phyloP scores from a whole-genome alignment of 2,113 vertebrate species.

The Holacanthus passer region DNA sequence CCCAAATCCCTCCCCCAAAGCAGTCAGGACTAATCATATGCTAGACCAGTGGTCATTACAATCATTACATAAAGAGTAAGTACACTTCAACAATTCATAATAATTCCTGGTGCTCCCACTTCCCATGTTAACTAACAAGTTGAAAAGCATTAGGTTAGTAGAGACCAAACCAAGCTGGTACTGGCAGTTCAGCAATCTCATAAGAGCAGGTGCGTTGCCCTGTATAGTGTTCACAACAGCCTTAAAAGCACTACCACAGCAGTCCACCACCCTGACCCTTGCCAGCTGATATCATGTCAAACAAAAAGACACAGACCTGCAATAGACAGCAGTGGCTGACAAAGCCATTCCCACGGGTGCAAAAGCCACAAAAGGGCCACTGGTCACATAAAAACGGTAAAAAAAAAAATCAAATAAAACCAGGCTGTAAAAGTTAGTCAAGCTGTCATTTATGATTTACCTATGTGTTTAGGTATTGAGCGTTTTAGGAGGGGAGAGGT shows the following conservation, averaged over 20 bases:
- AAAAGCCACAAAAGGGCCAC: background rate
- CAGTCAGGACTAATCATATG: background rate
- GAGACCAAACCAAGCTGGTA: conserved; percentile 4
- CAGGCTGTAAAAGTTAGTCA: background rate
- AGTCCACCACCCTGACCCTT: background rate
- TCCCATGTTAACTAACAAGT: background rate
- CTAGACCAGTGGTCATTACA: no score
- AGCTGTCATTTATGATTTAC: background rate
- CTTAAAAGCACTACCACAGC: background rate
- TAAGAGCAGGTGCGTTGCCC: conserved; percentile 33
- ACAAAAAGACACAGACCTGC: background rate
- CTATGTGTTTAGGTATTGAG: background rate
- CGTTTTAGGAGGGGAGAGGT: no score
- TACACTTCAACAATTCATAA: no score
- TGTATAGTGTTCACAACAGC: background rate
- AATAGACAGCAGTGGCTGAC: background rate
- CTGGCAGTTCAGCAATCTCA: background rate
- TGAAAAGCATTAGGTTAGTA: background rate
- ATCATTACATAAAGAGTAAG: no score
- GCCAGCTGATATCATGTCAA: conserved; percentile 40
- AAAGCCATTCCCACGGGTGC: background rate
- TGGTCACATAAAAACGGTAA: background rate
- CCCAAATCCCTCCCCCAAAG: background rate
- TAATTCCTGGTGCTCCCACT: no score
- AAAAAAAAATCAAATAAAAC: background rate